Base-by-base conservation (phyloP, 2,888 invertebrate species). In the Orgyia antiqua region DNA sequence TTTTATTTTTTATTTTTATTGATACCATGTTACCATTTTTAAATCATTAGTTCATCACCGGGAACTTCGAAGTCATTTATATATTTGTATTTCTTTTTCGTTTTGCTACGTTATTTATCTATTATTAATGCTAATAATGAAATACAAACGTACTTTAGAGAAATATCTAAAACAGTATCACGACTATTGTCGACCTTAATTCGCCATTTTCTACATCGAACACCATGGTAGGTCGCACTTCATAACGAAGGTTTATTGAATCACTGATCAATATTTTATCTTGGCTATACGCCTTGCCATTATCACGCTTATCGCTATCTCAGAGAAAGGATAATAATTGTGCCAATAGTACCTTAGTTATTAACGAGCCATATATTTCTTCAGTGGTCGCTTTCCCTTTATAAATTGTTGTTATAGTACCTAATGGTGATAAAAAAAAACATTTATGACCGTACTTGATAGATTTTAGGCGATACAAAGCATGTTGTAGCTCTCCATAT, bases 251-350 rank as follows among this genome's bases (percentile, higher is more conserved):
- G 58, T 70, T 70, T 68, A 67, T 66, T 66, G 62, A 63, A 51
- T 60, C 55, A 46, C 34, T 54, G 55, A 63, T 68, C 66, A 58
- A 68, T 71, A 66, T 60, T 61, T 67, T 71, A 71, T 69, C 65
- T n/a, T n/a, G n/a, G 51, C 29, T 38, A 33, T 33, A 33, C 36
- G 43, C 36, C 35, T 48, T 36, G 37, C 43, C 29, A 49, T 48
- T 58, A 59, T 57, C 53, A 44, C 42, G 41, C 55, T 60, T 63
- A 57, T 54, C 57, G 41, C 33, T 24, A 38, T 44, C 46, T 52
- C 51, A 57, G 39, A 53, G 49, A 61, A 51, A 50, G 43, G 51
- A 46, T 55, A 54, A 56, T 53, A 42, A 55, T 39, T 50, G 45
- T 45, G 38, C 45, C 39, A 37, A 50, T 45, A 42, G 40, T 38